These are phyloP conservation scores for Clitarchus hookeri DNA, from an alignment of 2,888 invertebrate species.

Conservation along the genomic window DNA sequence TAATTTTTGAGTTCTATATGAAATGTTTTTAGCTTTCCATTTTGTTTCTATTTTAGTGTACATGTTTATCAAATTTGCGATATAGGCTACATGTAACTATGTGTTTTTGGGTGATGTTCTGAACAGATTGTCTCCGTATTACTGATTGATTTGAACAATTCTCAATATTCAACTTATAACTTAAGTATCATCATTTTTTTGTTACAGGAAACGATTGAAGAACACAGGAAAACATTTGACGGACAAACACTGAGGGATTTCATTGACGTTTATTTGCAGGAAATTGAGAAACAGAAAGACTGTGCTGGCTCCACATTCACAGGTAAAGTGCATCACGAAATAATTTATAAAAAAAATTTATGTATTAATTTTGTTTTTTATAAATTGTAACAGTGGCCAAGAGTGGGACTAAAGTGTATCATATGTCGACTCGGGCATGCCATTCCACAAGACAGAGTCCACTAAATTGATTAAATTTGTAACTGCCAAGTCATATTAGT, in stretches of 20 bases:
- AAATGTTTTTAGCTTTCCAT: too few species aligned
- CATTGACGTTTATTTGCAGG: constrained; percentile 41
- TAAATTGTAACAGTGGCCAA: neutral
- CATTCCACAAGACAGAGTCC: too few species aligned
- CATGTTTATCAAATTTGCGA: too few species aligned
- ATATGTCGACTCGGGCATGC: neutral
- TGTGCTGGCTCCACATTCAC: constrained; percentile 26
- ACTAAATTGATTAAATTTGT: too few species aligned
- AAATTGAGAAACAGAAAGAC: constrained; percentile 36
- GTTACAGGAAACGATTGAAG: constrained; percentile 37
- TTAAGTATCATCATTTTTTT: neutral
- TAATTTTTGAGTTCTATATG: too few species aligned
- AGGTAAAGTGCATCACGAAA: constrained; percentile 18
- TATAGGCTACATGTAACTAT: too few species aligned
- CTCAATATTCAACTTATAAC: neutral
- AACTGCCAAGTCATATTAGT: too few species aligned
- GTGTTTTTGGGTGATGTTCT: too few species aligned
- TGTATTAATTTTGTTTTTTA: neutral
- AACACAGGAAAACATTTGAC: constrained; percentile 38
- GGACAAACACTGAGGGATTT: constrained; percentile 42
- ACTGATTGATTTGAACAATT: too few species aligned
- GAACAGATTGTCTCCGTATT: too few species aligned
- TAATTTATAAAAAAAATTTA: neutral
- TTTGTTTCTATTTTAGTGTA: too few species aligned
- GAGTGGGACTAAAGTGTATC: neutral